Conservation (phyloP, 2,888 invertebrate species). For the Caenorhabditis imperialis region DNA sequence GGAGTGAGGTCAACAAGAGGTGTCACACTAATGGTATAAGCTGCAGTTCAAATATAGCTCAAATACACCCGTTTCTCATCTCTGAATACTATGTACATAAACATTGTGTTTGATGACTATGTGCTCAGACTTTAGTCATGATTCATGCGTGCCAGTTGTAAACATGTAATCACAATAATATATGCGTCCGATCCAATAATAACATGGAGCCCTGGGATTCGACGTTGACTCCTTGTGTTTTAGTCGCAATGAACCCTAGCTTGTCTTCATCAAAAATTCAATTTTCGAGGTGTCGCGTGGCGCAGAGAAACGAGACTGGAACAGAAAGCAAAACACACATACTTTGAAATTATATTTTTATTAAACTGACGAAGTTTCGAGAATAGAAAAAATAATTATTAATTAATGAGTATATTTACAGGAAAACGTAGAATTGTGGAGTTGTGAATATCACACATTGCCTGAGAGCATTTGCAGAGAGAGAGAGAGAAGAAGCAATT, state of each 20-base stretch:
- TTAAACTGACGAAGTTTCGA: neutral
- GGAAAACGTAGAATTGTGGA: neutral
- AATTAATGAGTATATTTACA: constrained; percentile 22
- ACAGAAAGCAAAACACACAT: constrained; percentile 7
- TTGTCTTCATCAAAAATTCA: constrained; percentile 7
- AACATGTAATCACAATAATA: too few species aligned
- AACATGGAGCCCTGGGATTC: constrained; percentile 1
- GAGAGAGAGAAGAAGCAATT: constrained; percentile 15
- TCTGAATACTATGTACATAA: constrained; percentile 24
- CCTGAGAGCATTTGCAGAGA: constrained; percentile 34
- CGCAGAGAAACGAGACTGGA: neutral
- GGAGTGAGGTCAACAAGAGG: constrained; percentile 2
- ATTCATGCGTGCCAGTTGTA: too few species aligned
- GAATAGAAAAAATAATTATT: constrained; percentile 9
- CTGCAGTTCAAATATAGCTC: constrained; percentile 20
- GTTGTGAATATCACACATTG: constrained; percentile 51
- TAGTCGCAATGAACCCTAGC: neutral
- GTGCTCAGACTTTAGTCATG: too few species aligned
- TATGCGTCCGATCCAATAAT: constrained; percentile 1
- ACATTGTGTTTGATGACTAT: constrained; percentile 11
- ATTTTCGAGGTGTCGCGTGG: neutral
- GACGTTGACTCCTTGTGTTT: neutral
- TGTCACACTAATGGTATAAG: constrained; percentile 42
- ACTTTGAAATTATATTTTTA: neutral
- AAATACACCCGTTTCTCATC: constrained; percentile 10